These are phyloP conservation scores for Ips typographus DNA, from an alignment of 1,140 invertebrate genomes.

Conservation along the genomic window DNA sequence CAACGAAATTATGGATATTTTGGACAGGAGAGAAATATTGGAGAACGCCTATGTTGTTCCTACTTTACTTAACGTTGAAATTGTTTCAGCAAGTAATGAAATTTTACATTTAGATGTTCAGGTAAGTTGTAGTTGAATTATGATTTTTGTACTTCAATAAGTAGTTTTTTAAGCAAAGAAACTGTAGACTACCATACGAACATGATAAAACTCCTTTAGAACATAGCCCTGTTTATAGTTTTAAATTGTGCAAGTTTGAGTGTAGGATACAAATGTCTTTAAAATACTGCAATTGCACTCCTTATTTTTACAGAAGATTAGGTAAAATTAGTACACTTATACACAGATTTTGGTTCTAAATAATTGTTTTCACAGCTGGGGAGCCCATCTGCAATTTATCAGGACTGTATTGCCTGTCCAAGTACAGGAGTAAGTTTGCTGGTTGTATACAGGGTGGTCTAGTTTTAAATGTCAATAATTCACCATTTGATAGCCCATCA, in stretches of 20 bases:
- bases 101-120: slow-evolving; percentile 3
- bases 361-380: slow-evolving; percentile 50
- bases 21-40: not conserved
- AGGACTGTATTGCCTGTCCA: slow-evolving; percentile 59
- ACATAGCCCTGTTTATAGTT: slow-evolving; percentile 62
- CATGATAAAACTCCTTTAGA: slow-evolving; percentile 49
- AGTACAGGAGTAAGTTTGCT: slow-evolving; percentile 48
- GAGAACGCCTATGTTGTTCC: no score
- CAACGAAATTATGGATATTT: slow-evolving; percentile 27
- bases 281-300: slow-evolving; percentile 61
- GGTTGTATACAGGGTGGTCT: no score
- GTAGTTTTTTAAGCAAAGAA: slow-evolving; percentile 32
- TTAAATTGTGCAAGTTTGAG: slow-evolving; percentile 63
- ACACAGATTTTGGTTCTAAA: not conserved
- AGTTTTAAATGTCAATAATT: no score
- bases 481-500: no score
- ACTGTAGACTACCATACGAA: slow-evolving; percentile 35
- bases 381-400: slow-evolving; percentile 59
- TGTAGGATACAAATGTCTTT: slow-evolving; percentile 61
- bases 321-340: slow-evolving; percentile 7
- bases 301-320: slow-evolving; percentile 59
- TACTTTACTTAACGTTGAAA: no score
- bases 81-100: not conserved
- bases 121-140: not conserved
- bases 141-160: no score